Base-by-base conservation (phyloP, 2,113 vertebrate species). In the Cervus canadensis region DNA sequence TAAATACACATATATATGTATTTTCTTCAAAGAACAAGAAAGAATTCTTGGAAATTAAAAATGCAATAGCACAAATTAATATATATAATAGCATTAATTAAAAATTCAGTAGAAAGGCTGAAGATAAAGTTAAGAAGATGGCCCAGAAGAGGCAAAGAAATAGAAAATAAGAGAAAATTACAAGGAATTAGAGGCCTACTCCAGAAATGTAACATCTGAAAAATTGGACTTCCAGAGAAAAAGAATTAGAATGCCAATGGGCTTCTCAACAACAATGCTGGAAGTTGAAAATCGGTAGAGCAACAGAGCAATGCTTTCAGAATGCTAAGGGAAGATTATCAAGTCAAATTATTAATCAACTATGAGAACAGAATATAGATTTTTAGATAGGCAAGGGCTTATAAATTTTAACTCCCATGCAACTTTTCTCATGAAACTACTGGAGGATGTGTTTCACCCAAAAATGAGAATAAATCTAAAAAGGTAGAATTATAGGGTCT, bases 91-190 rank as follows among this genome's bases (percentile, higher is more conserved):
- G 30, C 52, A 85, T 48, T 91, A 94, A 89, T 74, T 71, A 28
- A 94, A 93, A 54, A 59, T 62, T 60, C 2, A 93, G 13, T 79
- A 36, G 21, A 59, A 43, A 23, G 10, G 30, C 17, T 92, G 30
- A 82, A 97, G 36, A 36, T 79, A 71, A 85, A 94, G 43, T 85
- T 95, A 59, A 94, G 54, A 26, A 95, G 92, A 94, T 94, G 76
- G 2, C 25, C 79, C 45, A 82, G 17, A 86, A 85, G 43, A 92
- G 74, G 17, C 50, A 91, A 91, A 87, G 67, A 79, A 91, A 52
- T 78, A 74, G 81, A 90, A 95, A 84, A 83, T 84, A 78, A 76
- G 76, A 52, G 52, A 3, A 85, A 79, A 86, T 50, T 92, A 36
- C 19, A 94, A 96, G 71, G 86, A 87, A 45, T 76, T 57, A 45